A percentile compares a stretch with the other conserved stretches of the same genome.
Conservation (phyloP, 2,888 invertebrate species). For the Tanypteryx hageni region DNA sequence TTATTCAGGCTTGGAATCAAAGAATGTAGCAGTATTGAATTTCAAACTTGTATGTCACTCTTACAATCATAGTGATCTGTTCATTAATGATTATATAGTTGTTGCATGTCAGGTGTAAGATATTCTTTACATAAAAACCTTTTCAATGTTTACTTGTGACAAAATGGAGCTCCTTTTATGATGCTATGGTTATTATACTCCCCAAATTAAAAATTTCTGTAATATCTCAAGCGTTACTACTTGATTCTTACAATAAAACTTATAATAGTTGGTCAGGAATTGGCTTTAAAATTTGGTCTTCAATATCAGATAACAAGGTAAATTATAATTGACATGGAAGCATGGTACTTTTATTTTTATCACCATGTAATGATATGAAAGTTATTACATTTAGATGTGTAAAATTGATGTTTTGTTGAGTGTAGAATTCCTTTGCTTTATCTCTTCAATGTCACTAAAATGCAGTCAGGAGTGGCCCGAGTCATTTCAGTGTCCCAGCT, state of each 20-base stretch:
- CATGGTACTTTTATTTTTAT: neutral
- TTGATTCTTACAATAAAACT: conserved; percentile 8
- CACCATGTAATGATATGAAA: too few species aligned
- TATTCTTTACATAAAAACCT: neutral
- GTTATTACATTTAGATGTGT: too few species aligned
- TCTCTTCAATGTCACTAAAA: too few species aligned
- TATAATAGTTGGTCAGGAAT: neutral
- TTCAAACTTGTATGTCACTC: neutral
- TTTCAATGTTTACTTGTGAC: neutral
- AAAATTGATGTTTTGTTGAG: too few species aligned
- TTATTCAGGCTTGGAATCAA: neutral
- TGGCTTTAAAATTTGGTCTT: neutral
- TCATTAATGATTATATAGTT: conserved; percentile 41
- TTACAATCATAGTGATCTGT: neutral
- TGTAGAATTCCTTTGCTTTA: too few species aligned
- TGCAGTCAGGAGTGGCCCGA: too few species aligned
- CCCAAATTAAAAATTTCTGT: neutral
- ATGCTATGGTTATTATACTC: neutral
- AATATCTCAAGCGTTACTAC: neutral
- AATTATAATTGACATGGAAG: neutral
- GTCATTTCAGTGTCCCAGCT: too few species aligned
- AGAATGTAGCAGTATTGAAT: neutral
- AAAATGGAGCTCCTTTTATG: neutral
- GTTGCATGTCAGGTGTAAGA: conserved; percentile 42
- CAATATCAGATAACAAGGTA: neutral